Percentiles rank a stretch among this genome's conserved stretches.
Evolutionary conservation across 2,888 invertebrate species (phyloP).

Genomic region (Bombylius discolor): DNA sequence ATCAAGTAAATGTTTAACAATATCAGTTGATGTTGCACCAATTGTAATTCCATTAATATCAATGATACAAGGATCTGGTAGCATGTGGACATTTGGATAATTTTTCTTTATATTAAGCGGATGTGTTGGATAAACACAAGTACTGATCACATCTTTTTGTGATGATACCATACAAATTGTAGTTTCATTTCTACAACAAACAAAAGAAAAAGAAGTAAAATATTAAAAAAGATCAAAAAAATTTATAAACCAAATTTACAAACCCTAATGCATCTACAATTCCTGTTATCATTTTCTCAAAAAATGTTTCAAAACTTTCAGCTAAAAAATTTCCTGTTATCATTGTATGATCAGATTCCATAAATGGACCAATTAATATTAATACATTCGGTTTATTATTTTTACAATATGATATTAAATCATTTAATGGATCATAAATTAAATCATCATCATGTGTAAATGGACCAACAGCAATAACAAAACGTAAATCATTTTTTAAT

Average conservation of each 20-base stretch:
- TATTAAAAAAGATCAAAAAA: constrained; percentile 7
- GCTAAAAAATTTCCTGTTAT: constrained; percentile 48
- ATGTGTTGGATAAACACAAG: constrained; percentile 72
- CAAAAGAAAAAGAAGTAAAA: constrained; percentile 3
- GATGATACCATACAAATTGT: constrained; percentile 66
- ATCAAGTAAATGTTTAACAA: constrained; percentile 67
- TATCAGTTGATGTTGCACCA: constrained; percentile 70
- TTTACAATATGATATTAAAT: constrained; percentile 54
- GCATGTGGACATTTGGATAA: constrained; percentile 49
- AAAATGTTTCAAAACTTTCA: constrained; percentile 59
- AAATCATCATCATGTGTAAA: constrained; percentile 67
- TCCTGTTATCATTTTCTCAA: constrained; percentile 54
- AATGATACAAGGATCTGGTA: constrained; percentile 72
- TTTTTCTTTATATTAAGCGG: constrained; percentile 48
- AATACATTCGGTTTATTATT: constrained; percentile 63
- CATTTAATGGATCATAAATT: constrained; percentile 66
- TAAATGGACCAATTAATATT: constrained; percentile 73
- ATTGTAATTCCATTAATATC: constrained; percentile 63
- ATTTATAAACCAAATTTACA: constrained; percentile 15
- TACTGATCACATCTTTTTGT: constrained; percentile 62
- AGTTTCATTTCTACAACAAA: constrained; percentile 44
- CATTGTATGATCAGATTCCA: constrained; percentile 55
- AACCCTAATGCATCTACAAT: constrained; percentile 53
- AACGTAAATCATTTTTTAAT: constrained; percentile 44
- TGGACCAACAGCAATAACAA: constrained; percentile 72